phyloP scores from a whole-genome alignment of 2,888 invertebrate species.

The Cheilosia impressa region DNA sequence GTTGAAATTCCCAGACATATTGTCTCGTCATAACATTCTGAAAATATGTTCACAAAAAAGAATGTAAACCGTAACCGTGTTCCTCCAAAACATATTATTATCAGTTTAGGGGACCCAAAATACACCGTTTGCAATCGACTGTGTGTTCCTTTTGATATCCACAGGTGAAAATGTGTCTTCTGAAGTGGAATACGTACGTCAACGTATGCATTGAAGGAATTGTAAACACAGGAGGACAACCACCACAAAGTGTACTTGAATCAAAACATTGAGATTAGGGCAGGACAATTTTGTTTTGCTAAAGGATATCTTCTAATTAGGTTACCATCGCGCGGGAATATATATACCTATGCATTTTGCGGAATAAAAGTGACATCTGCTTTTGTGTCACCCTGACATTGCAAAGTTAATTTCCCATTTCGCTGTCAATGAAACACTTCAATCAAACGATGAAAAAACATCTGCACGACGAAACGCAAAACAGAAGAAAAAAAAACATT shows the following conservation, averaged over 20 bases:
- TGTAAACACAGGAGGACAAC: constrained; percentile 8
- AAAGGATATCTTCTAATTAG: constrained; percentile 60
- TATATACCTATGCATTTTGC: constrained; percentile 9
- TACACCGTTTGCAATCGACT: constrained; percentile 42
- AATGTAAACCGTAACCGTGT: constrained; percentile 50
- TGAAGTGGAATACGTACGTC: constrained; percentile 19
- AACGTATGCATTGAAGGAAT: background rate
- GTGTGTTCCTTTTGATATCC: constrained; percentile 60
- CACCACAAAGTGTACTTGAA: constrained; percentile 62
- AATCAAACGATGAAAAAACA: constrained; percentile 47
- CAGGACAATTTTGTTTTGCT: constrained; percentile 15
- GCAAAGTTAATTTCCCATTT: constrained; percentile 70
- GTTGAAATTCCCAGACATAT: constrained; percentile 73
- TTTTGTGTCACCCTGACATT: constrained; percentile 46
- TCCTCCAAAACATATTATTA: constrained; percentile 68
- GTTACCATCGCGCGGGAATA: constrained; percentile 48
- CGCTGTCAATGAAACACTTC: constrained; percentile 51
- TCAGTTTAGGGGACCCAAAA: constrained; percentile 63
- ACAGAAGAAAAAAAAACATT: constrained; percentile 36
- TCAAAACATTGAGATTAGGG: constrained; percentile 53
- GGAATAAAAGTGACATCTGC: constrained; percentile 67
- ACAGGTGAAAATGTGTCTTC: constrained; percentile 65
- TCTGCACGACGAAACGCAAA: constrained; percentile 36
- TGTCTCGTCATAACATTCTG: constrained; percentile 68
- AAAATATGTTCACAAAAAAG: constrained; percentile 27